A percentile compares a stretch with the other conserved stretches of the same genome.
Conservation (phyloP, 2,113 vertebrate genomes). For the Euleptes europaea region DNA sequence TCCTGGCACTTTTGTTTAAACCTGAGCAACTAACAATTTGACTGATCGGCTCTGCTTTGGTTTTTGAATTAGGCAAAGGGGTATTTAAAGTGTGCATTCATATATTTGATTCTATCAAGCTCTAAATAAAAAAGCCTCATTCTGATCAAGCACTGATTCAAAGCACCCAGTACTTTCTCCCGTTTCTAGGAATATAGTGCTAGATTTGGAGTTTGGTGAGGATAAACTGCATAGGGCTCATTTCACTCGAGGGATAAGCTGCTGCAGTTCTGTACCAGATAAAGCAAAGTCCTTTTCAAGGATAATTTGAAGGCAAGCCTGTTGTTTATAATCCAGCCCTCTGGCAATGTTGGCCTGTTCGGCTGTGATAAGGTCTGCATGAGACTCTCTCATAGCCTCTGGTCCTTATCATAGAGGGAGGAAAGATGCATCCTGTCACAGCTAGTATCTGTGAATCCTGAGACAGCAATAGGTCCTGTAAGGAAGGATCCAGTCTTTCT, state of each 20-base stretch:
- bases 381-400: rapidly evolving
- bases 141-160: rapidly evolving
- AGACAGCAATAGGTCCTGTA: not conserved
- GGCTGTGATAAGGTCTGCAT: constrained; percentile 18
- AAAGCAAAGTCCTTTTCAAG: constrained; percentile 13
- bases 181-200: not conserved
- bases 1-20: not conserved
- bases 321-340: not conserved
- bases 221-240: constrained; percentile 1
- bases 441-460: not conserved
- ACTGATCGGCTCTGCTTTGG: not conserved
- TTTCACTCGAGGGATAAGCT: not conserved
- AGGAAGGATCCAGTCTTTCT: not conserved
- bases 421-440: not conserved
- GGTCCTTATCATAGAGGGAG: not conserved
- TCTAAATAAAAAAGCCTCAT: not conserved
- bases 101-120: not conserved
- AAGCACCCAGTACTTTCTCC: not conserved
- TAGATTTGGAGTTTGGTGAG: not conserved
- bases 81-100: not conserved
- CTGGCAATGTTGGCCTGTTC: not conserved
- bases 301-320: not conserved
- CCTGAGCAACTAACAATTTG: not conserved
- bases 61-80: not conserved
- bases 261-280: not conserved